Percentiles rank a stretch among this genome's conserved stretches.
Evolutionary conservation across 2,888 invertebrate genomes (phyloP).

Genomic region (Lycaena phlaeas): DNA sequence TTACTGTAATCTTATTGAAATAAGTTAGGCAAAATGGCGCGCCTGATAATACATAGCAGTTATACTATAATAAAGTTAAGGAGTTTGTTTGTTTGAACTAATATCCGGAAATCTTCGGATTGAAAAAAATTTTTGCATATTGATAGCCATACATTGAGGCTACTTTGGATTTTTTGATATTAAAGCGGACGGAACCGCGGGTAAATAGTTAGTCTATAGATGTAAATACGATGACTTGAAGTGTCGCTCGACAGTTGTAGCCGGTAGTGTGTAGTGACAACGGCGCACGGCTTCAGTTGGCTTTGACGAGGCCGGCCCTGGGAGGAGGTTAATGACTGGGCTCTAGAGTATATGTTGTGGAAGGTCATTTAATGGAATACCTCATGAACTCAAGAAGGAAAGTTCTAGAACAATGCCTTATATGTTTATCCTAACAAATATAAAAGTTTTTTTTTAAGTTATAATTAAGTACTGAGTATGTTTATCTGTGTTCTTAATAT

Average conservation of each 20-base stretch:
- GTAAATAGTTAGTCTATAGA: conserved; percentile 16
- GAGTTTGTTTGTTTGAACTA: not conserved
- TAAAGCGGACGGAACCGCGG: too few species aligned
- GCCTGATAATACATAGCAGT: conserved; percentile 6
- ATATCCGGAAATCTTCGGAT: too few species aligned
- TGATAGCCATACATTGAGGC: too few species aligned
- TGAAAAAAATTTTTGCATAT: too few species aligned
- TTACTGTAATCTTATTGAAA: conserved; percentile 4
- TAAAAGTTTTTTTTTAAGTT: too few species aligned
- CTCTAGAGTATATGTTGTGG: conserved; percentile 18
- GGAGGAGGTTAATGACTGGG: conserved; percentile 26
- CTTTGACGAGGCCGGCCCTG: conserved; percentile 52
- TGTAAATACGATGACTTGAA: conserved; percentile 43
- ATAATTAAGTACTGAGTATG: too few species aligned
- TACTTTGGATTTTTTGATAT: too few species aligned
- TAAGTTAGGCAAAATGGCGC: not conserved
- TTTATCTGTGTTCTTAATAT: too few species aligned
- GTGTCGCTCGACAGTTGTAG: conserved; percentile 65
- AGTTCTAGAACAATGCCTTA: too few species aligned
- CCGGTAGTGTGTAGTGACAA: conserved; percentile 61
- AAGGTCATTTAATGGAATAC: conserved; percentile 5
- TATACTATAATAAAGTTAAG: not conserved
- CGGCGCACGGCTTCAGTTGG: conserved; percentile 65
- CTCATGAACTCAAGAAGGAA: too few species aligned
- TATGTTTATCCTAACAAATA: too few species aligned